These are phyloP conservation scores for Cephonodes hylas DNA, from an alignment of 2,888 invertebrate genomes.

Conservation along the genomic window DNA sequence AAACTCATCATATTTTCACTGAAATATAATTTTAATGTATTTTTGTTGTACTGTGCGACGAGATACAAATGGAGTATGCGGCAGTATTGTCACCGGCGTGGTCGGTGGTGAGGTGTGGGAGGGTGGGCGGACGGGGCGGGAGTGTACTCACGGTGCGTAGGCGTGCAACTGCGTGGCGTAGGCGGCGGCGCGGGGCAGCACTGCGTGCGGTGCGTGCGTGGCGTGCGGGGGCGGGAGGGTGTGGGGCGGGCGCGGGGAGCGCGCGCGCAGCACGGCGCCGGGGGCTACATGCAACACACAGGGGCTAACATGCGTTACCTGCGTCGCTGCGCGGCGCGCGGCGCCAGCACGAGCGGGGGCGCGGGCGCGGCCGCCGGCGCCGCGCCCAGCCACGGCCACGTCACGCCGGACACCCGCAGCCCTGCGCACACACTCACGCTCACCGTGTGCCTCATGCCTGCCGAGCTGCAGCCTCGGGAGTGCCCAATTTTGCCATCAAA, in stretches of 20 bases:
- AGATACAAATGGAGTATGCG: too few species aligned
- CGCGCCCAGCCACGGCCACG: constrained; percentile 89
- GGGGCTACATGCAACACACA: constrained; percentile 81
- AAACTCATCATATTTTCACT: too few species aligned
- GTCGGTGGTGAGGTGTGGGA: constrained; percentile 18
- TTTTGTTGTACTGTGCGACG: too few species aligned
- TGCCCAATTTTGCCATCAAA: not conserved
- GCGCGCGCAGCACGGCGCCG: constrained; percentile 88
- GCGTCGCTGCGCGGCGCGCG: constrained; percentile 87
- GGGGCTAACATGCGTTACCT: constrained; percentile 79
- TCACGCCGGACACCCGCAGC: constrained; percentile 88
- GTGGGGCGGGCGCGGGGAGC: constrained; percentile 85
- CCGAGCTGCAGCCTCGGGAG: not conserved
- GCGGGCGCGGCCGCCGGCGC: constrained; percentile 82
- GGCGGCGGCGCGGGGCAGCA: constrained; percentile 86
- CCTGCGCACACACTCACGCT: constrained; percentile 81
- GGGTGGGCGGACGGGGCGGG: constrained; percentile 19
- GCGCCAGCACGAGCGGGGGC: constrained; percentile 86
- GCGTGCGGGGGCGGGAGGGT: constrained; percentile 71
- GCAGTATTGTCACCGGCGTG: not conserved
- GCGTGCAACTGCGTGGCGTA: constrained; percentile 91
- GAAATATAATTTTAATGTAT: too few species aligned
- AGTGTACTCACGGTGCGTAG: constrained; percentile 93
- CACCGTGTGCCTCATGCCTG: constrained; percentile 27
- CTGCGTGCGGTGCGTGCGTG: constrained; percentile 88